Conservation (phyloP, 2,113 vertebrate species). For the Nanorana parkeri region DNA sequence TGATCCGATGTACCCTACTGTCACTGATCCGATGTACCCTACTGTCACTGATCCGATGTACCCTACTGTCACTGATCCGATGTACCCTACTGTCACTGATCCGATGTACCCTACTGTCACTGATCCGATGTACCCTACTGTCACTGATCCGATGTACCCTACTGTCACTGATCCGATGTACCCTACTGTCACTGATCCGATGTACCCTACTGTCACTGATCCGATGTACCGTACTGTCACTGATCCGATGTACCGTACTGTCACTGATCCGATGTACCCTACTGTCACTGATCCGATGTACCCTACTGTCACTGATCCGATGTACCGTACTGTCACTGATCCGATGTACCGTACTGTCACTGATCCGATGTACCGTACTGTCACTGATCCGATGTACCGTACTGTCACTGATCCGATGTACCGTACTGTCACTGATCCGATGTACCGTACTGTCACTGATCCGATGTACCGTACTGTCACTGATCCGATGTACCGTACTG, state of each 20-base stretch:
- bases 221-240: not conserved
- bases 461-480: not conserved
- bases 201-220: no score
- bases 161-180: no score
- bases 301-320: not conserved
- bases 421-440: not conserved
- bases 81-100: no score
- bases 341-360: not conserved
- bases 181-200: no score
- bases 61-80: no score
- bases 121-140: no score
- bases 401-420: not conserved
- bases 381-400: not conserved
- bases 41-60: no score
- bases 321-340: not conserved
- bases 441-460: not conserved
- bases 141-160: no score
- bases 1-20: no score
- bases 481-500: not conserved
- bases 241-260: not conserved
- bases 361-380: not conserved
- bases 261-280: not conserved
- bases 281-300: no score
- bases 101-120: no score
- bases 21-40: no score